Conservation (phyloP, 2,888 invertebrate species). For the Parapristionchus giblindavisi region DNA sequence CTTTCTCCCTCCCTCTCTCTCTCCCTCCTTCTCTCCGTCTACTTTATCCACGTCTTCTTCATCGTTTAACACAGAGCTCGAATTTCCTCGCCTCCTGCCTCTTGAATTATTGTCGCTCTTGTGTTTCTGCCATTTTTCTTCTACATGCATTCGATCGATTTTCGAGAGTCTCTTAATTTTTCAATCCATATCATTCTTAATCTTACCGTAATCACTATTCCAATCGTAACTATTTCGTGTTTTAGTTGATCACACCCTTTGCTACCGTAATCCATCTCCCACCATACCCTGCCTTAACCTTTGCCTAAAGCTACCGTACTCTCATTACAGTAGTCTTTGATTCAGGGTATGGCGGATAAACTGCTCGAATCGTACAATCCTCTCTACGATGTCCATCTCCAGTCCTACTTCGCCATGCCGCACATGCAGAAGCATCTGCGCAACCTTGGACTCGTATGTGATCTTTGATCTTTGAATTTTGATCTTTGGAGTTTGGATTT, state of each 20-base stretch:
- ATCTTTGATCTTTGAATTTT: too few species aligned
- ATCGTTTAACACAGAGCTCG: background rate
- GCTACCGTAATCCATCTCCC: background rate
- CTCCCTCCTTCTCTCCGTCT: too few species aligned
- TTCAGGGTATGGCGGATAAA: slow-evolving; percentile 57
- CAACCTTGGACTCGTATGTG: slow-evolving; percentile 63
- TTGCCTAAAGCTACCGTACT: background rate
- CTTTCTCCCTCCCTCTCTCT: background rate
- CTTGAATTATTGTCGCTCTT: too few species aligned
- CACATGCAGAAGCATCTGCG: slow-evolving; percentile 69
- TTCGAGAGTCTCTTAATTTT: background rate
- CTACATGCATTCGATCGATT: background rate
- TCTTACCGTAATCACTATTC: background rate
- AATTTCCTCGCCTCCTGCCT: too few species aligned
- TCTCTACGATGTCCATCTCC: slow-evolving; percentile 68
- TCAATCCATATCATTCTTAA: background rate
- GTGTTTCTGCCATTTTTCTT: background rate
- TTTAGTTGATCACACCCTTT: too few species aligned
- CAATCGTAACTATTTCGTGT: too few species aligned
- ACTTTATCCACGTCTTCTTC: background rate
- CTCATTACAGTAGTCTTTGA: background rate
- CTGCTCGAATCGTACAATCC: slow-evolving; percentile 68
- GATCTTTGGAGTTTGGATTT: too few species aligned
- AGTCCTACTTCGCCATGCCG: slow-evolving; percentile 67
- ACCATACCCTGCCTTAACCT: background rate